Evolutionary conservation across 2,888 invertebrate genomes (phyloP), one percentile per base, ranked within the genome.

Genomic region (Podabrus alpinus): DNA sequence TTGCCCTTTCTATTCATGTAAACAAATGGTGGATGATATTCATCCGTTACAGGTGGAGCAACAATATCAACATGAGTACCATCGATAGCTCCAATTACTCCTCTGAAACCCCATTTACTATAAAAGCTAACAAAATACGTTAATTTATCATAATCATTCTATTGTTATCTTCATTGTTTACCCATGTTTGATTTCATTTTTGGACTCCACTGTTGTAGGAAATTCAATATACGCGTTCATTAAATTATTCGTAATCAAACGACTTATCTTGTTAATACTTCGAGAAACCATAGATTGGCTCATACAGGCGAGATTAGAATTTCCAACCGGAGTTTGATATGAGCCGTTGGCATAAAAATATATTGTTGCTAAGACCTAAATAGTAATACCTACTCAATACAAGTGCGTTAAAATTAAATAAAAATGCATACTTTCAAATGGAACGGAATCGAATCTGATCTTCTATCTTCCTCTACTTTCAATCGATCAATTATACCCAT

Each of bases 1-100:
- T 64, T 75, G 16, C 76, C 77, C 62, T 79, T 74, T 59, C 71
- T 19, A 66, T 77, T 77, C 67, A 76, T 71, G 61, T 77, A 79
- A 9, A 72, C 25, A 5, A 29, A 17, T 59, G 60, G 71, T 45
- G 68, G 69, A 69, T 62, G 24, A 9, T 16, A 25, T 15, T 24
- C 59, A 68, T 76, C 67, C 15, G 61, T 59, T 1, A 59, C 16
- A 5, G 76, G 69, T 21, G 76, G 75, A 15, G 75, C 66, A 61
- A 72, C 59, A 11, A 76, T 78, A 2, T 59, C 68, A 13, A 74
- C 66, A 15, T 78, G 74, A 1, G 75, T 76, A 59, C 75, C 72
- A 59, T 72, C 75, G 11, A 73, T 75, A 13, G 66, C 68, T 1
- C 77, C 77, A 17, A 73, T 29, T 29, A 69, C 66, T 15, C 75